Evolutionary conservation across 1,140 invertebrate genomes (phyloP), one percentile per base, ranked within the genome.

Genomic region (fruit fly (Drosophila melanogaster)): DNA sequence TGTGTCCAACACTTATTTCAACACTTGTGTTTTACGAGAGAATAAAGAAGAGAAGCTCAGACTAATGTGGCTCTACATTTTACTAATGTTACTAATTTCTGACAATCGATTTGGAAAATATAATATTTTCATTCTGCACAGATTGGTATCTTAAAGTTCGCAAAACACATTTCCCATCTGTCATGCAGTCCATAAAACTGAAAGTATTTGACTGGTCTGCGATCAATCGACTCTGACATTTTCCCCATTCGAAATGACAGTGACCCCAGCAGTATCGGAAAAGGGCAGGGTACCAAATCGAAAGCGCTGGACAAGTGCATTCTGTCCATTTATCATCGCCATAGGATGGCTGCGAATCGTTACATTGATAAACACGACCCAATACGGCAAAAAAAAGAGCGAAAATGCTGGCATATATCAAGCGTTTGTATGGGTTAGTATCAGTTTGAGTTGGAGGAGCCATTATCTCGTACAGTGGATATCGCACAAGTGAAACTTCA

Each of bases 261-360:
- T 70, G 66, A 70, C 66, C 66, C 35, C 64, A 17, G 41, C n/a
- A 8, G 24, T 56, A 35, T 56, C 65, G 24, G 17, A 46, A 44
- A 69, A 40, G 35, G 17, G 41, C 33, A 50, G 66, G 38, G 64
- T 55, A n/a, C 58, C 24, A 41, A 66, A 51, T 30, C 64, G 64
- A 67, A 51, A 35, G n/a, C 64, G 59, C 35, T 43, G 59, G 59
- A 51, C 64, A 67, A 67, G 64, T 67, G 66, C 66, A 69, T 46
- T 67, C 64, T 49, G 66, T 70, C 66, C 46, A 70, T 70, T 70
- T 70, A 70, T 70, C 66, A 70, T 70, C 66, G 66, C 62, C 62
- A 69, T 69, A 69, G 65, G 59, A 69, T 37, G 66, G 41, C 41
- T 10, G 50, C 33, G 62, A 70, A 30, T 70, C 66, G 66, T 56